Conservation (phyloP, 2,888 invertebrate genomes). For the Drosophila lacicola region DNA sequence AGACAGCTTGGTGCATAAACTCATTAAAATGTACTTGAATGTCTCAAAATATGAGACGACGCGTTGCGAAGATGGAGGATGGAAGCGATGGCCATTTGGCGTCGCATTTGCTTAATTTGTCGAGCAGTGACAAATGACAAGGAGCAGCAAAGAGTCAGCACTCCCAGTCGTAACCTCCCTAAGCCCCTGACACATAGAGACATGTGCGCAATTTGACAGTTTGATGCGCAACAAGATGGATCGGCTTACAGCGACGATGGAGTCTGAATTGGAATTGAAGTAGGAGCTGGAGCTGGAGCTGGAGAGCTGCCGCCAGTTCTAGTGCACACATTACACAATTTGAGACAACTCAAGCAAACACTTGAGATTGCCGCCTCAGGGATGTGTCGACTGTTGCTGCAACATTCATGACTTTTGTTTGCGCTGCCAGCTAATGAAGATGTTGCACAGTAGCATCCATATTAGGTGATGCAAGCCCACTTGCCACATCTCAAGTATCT, state of each 20-base stretch:
- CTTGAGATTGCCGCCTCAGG: constrained; percentile 57
- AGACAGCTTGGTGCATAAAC: constrained; percentile 75
- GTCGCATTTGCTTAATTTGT: constrained; percentile 73
- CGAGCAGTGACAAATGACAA: constrained; percentile 73
- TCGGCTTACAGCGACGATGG: constrained; percentile 56
- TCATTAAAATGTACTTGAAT: constrained; percentile 80
- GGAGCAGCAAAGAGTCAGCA: constrained; percentile 44
- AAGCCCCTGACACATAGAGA: constrained; percentile 30
- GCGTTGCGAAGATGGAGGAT: constrained; percentile 22
- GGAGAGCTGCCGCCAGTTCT: constrained; percentile 22
- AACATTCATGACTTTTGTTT: constrained; percentile 48
- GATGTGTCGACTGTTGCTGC: constrained; percentile 40
- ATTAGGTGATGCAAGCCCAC: constrained; percentile 12
- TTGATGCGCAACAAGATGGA: constrained; percentile 76
- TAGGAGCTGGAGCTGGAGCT: constrained; percentile 8
- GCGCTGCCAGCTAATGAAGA: constrained; percentile 50
- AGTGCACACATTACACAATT: constrained; percentile 74
- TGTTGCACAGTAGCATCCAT: constrained; percentile 26
- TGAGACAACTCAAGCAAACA: constrained; percentile 72
- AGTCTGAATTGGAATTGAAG: constrained; percentile 12
- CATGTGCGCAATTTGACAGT: constrained; percentile 69
- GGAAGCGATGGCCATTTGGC: constrained; percentile 55
- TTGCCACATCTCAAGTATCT: constrained; percentile 36
- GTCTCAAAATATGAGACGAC: constrained; percentile 55
- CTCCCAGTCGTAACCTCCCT: constrained; percentile 6